Conservation (phyloP, 1,140 invertebrate genomes). For the Anthonomus grandis region DNA sequence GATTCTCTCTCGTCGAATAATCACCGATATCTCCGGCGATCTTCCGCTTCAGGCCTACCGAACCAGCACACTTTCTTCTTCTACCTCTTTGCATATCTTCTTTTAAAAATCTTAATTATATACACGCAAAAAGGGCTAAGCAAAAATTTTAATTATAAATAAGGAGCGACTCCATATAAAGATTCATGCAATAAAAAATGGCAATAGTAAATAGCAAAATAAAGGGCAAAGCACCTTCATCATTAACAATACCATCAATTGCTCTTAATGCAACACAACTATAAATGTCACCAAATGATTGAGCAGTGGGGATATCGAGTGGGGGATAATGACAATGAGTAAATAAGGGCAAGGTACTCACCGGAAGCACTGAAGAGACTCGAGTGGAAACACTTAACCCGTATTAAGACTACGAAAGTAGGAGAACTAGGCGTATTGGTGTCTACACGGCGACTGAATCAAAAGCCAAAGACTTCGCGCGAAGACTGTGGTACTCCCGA, state of each 20-base stretch:
- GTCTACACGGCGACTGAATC: conserved; percentile 37
- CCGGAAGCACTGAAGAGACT: conserved; percentile 26
- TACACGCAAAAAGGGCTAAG: background rate
- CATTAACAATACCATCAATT: no score
- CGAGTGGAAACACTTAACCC: no score
- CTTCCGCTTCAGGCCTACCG: conserved; percentile 14
- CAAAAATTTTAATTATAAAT: no score
- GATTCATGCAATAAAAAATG: no score
- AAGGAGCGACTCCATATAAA: no score
- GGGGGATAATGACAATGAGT: background rate
- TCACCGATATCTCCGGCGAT: conserved; percentile 24
- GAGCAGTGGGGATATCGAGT: background rate
- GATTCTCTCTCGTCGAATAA: conserved; percentile 14
- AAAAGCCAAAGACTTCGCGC: conserved; percentile 27
- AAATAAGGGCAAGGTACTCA: conserved; percentile 31
- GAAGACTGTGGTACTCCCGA: conserved; percentile 36
- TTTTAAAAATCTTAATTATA: no score
- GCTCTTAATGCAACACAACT: no score
- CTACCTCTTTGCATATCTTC: no score
- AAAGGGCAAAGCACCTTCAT: conserved; percentile 8
- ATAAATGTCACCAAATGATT: background rate
- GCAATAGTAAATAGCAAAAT: no score
- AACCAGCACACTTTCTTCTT: conserved; percentile 27
- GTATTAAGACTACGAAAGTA: conserved; percentile 13
- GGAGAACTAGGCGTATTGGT: conserved; percentile 37